phyloP scores from a whole-genome alignment of 1,140 invertebrate species.

The Atopsyche davidsoni region DNA sequence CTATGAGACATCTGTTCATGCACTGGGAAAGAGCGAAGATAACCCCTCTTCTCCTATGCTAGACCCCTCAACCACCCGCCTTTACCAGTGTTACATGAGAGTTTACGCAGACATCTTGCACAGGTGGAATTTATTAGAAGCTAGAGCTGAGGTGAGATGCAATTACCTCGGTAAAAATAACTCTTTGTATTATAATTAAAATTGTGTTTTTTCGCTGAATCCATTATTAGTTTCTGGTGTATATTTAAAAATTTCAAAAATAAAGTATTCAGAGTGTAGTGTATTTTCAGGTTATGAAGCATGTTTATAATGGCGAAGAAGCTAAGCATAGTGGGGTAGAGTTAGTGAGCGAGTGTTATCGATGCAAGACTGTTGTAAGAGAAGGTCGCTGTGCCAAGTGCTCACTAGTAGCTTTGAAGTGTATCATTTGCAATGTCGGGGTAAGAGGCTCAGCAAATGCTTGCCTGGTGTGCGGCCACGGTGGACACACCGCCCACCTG shows the following conservation, averaged over 20 bases:
- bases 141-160: constrained; percentile 60
- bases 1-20: constrained; percentile 37
- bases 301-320: constrained; percentile 44
- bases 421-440: constrained; percentile 78
- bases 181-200: not conserved
- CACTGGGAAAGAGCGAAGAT: constrained; percentile 38
- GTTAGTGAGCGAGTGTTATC: constrained; percentile 67
- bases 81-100: constrained; percentile 83
- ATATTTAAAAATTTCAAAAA: not conserved
- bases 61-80: constrained; percentile 42
- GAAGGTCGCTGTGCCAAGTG: constrained; percentile 62
- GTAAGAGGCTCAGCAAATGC: constrained; percentile 78
- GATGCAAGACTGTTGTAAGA: constrained; percentile 56
- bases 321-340: constrained; percentile 65
- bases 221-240: not conserved
- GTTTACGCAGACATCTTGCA: constrained; percentile 86
- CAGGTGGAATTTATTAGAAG: constrained; percentile 71
- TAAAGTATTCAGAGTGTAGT: not conserved
- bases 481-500: constrained; percentile 80
- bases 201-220: no score
- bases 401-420: constrained; percentile 64
- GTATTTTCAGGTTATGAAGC: constrained; percentile 65
- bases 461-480: constrained; percentile 84
- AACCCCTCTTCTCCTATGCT: constrained; percentile 35
- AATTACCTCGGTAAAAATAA: not conserved